phyloP scores from a whole-genome alignment of 2,888 invertebrate species.

The Polydrusus tereticollis region DNA sequence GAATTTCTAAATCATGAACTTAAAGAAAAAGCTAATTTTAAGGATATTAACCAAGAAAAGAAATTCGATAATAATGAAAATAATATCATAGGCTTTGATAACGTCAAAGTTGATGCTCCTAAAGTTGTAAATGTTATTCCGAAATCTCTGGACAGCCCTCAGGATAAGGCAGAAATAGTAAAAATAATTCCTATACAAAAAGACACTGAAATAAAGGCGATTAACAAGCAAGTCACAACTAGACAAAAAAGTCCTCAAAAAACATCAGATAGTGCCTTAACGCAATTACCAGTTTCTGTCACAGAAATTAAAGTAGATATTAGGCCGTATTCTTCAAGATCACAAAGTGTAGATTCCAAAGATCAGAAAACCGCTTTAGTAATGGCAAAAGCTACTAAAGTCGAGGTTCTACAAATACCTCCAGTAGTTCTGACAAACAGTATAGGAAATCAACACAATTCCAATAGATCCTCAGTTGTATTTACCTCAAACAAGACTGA shows the following conservation, averaged over 20 bases:
- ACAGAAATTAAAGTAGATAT: conserved; percentile 49
- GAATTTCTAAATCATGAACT: conserved; percentile 8
- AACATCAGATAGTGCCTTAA: neutral
- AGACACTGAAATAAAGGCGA: conserved; percentile 39
- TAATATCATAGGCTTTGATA: neutral
- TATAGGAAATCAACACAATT: neutral
- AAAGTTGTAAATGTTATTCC: conserved; percentile 60
- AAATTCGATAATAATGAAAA: conserved; percentile 6
- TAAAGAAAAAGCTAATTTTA: neutral
- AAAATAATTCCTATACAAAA: conserved; percentile 35
- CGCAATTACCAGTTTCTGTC: conserved; percentile 33
- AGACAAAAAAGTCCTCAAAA: neutral
- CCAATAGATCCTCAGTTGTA: conserved; percentile 3
- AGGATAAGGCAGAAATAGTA: conserved; percentile 31
- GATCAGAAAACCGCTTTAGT: conserved; percentile 33
- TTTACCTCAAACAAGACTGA: neutral
- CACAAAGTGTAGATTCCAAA: neutral
- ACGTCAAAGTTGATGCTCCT: conserved; percentile 47
- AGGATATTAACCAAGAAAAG: neutral
- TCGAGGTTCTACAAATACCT: conserved; percentile 36
- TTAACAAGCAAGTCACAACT: neutral
- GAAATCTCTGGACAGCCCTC: conserved; percentile 52
- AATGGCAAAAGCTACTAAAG: conserved; percentile 32
- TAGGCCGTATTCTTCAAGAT: conserved; percentile 23
- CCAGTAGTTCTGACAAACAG: neutral